Conservation (phyloP, 2,888 invertebrate genomes). For the Dicyrtoma fusca region DNA sequence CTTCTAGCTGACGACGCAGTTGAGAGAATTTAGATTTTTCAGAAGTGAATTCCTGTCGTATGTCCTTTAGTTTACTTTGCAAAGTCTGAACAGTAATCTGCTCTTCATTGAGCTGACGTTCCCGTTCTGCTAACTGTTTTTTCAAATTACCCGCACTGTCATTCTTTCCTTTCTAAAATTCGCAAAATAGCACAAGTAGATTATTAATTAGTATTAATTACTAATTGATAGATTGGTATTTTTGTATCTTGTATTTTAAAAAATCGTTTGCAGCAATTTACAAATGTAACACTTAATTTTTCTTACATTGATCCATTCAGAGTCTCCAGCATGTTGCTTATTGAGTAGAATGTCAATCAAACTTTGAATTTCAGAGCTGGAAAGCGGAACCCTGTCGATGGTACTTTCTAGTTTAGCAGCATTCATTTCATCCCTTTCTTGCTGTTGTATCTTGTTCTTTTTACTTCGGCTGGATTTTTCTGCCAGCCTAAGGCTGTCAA, state of each 20-base stretch:
- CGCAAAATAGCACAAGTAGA: conserved; percentile 4
- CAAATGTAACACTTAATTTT: too few relatives aligned
- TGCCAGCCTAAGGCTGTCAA: conserved; percentile 2
- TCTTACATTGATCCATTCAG: conserved; percentile 81
- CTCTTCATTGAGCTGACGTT: conserved; percentile 74
- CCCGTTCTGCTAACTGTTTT: conserved; percentile 86
- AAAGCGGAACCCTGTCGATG: conserved; percentile 78
- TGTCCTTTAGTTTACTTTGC: conserved; percentile 77
- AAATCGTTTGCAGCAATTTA: too few relatives aligned
- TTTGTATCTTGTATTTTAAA: too few relatives aligned
- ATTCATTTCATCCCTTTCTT: conserved; percentile 66
- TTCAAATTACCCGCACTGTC: conserved; percentile 84
- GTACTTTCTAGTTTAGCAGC: conserved; percentile 72
- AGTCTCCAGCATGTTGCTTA: conserved; percentile 81
- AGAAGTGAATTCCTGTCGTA: conserved; percentile 71
- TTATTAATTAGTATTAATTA: background rate
- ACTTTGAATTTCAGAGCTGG: conserved; percentile 84
- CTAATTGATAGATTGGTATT: too few relatives aligned
- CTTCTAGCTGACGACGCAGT: conserved; percentile 66
- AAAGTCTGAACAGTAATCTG: conserved; percentile 74
- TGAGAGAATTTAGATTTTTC: conserved; percentile 68
- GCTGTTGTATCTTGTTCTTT: conserved; percentile 59
- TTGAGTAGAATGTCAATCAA: conserved; percentile 86
- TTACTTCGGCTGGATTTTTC: conserved; percentile 19
- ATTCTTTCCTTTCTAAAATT: conserved; percentile 48